Percentiles rank a stretch among this genome's conserved stretches.
phyloP scores from a whole-genome alignment of 2,113 vertebrate genomes.

The Elachura formosa region DNA sequence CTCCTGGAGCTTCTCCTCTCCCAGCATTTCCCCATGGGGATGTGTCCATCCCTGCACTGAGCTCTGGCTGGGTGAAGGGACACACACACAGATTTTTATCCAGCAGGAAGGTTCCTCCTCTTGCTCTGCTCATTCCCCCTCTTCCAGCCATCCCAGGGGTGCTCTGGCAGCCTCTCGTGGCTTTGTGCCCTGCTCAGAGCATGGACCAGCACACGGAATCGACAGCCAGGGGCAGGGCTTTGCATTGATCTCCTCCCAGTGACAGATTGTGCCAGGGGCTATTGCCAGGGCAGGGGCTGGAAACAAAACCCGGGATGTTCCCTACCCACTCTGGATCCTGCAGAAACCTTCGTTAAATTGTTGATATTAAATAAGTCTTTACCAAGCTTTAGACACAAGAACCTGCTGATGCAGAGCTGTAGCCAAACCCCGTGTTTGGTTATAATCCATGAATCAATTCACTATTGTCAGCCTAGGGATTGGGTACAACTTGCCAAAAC shows the following conservation, averaged over 20 bases:
- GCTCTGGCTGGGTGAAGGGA: not conserved
- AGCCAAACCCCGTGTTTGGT: not conserved
- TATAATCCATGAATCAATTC: slow-evolving; percentile 11
- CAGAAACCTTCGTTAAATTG: not conserved
- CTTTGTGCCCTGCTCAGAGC: not conserved
- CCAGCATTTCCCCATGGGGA: not conserved
- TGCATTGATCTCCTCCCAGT: not conserved
- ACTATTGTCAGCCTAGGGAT: slow-evolving; percentile 53
- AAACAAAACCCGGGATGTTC: not conserved
- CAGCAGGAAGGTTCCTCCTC: not conserved
- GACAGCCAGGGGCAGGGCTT: not conserved
- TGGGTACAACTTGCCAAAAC: slow-evolving; percentile 37
- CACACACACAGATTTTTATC: fast-evolving
- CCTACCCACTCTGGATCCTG: not conserved
- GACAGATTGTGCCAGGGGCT: not conserved
- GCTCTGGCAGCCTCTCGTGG: not conserved
- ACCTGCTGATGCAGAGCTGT: not conserved
- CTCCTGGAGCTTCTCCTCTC: not conserved
- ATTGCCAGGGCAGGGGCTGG: not conserved
- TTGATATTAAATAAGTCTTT: not conserved
- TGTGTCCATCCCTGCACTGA: not conserved
- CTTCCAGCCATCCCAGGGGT: not conserved
- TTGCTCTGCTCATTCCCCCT: not conserved
- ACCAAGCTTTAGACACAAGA: not conserved
- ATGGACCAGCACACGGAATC: not conserved